phyloP scores from a whole-genome alignment of 2,888 invertebrate genomes.

The Monopis laevigella region DNA sequence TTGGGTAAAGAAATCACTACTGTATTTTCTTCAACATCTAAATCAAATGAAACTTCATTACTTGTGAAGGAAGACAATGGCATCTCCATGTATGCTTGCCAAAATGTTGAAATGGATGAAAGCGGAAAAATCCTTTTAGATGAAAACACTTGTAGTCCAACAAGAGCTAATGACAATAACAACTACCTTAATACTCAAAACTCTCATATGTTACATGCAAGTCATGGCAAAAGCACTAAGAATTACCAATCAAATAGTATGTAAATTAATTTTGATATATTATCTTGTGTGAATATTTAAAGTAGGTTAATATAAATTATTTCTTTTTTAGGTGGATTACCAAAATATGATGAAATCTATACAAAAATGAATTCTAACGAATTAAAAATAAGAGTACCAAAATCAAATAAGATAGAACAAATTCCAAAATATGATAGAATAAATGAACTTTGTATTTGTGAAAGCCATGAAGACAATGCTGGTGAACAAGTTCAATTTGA shows the following conservation, averaged over 20 bases:
- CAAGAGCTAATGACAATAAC: neutral
- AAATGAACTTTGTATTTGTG: slow-evolving; percentile 49
- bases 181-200: neutral
- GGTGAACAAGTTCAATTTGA: slow-evolving; percentile 57
- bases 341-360: slow-evolving; percentile 51
- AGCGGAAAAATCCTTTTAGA: slow-evolving; percentile 52
- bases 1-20: slow-evolving; percentile 60
- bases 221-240: too few species aligned
- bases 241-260: too few species aligned
- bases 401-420: slow-evolving; percentile 43
- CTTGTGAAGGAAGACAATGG: slow-evolving; percentile 48
- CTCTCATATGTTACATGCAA: neutral
- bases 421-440: slow-evolving; percentile 46
- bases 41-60: slow-evolving; percentile 37
- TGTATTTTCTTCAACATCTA: slow-evolving; percentile 40
- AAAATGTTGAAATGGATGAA: slow-evolving; percentile 57
- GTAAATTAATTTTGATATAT: too few species aligned
- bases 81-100: slow-evolving; percentile 54
- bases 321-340: slow-evolving; percentile 29
- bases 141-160: slow-evolving; percentile 25
- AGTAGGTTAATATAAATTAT: too few species aligned
- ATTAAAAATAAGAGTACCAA: slow-evolving; percentile 54
- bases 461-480: slow-evolving; percentile 40
- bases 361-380: slow-evolving; percentile 57
- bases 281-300: too few species aligned